Evolutionary conservation across 2,113 vertebrate species (phyloP).

Genomic region (Oncorhynchus nerka): DNA sequence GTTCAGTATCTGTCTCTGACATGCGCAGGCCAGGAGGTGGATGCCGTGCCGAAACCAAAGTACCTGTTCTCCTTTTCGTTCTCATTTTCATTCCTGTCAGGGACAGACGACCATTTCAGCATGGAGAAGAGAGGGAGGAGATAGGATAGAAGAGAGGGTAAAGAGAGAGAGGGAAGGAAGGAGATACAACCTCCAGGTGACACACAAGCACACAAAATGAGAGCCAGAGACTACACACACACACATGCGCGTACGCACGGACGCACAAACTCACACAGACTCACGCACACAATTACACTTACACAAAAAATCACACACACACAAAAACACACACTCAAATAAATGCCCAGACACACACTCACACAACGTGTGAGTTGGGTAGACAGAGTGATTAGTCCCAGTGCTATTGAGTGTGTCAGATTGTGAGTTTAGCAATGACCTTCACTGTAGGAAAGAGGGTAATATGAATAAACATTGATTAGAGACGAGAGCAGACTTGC

Average conservation of each 20-base stretch:
- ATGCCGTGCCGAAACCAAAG: conserved; percentile 62
- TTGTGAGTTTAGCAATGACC: conserved; percentile 26
- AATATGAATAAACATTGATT: conserved; percentile 34
- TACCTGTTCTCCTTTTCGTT: conserved; percentile 76
- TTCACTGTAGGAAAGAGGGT: conserved; percentile 23
- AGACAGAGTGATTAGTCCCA: conserved; percentile 34
- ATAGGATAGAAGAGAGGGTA: conserved; percentile 6
- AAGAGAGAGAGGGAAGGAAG: conserved; percentile 43
- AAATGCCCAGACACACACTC: no score
- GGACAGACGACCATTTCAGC: conserved; percentile 71
- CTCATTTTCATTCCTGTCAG: conserved; percentile 61
- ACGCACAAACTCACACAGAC: neutral
- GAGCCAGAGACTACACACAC: conserved; percentile 11
- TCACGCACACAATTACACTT: neutral
- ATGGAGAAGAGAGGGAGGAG: conserved; percentile 31
- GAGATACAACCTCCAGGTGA: conserved; percentile 21
- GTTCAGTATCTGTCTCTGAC: conserved; percentile 29
- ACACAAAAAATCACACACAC: no score
- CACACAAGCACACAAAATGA: conserved; percentile 11
- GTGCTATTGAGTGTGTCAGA: conserved; percentile 5
- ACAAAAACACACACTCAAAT: no score
- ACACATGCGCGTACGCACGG: neutral
- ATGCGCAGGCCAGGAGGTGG: conserved; percentile 62
- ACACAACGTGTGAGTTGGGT: conserved; percentile 2
- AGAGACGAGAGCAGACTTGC: conserved; percentile 9